Base-by-base conservation (phyloP, 2,113 vertebrate genomes). In the Thalassoma bifasciatum region DNA sequence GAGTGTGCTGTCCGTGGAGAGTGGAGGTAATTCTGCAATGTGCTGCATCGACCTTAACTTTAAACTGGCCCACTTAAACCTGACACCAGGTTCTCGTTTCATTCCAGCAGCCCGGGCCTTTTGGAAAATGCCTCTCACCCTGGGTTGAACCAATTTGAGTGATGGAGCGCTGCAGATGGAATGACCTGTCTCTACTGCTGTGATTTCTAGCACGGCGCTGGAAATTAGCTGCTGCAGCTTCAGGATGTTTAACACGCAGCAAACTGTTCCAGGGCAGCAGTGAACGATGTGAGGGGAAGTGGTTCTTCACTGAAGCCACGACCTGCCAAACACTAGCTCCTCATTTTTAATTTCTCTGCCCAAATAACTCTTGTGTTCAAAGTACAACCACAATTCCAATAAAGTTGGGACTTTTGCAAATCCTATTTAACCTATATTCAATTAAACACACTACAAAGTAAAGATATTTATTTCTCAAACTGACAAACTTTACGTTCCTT, bases 51-150 rank as follows among this genome's bases (percentile, higher is more conserved):
- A 72, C 77, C 70, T 71, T 54, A 76, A 82, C 75, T 84, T 46
- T 77, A 77, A 77, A 86, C 78, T 21, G 37, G 51, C 0, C 70
- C 86, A 80, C 76, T 85, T 86, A 84, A 62, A 78, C 77, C 19
- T 72, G 77, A 86, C 74, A 72, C 61, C 0, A 0, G 67, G 60
- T 61, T 72, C 75, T 37, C 11, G 34, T 72, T 89, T 74, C 51
- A 26, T 83, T 68, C 30, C 30, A 67, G 74, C 12, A 2, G 24
- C 26, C 42, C 1, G 7, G 72, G 30, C 69, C 75, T 72, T 73
- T 67, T 71, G 36, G 26, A 1, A 75, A 70, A 78, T 0, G 59
- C 11, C 44, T 72, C 63, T 74, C 10, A 42, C 46, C 46, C 50
- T 68, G 52, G 49, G n/a, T 23, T 64, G 21, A 40, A 65, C 46